Evolutionary conservation across 2,113 vertebrate species (phyloP).

Genomic region (Microtus oregoni): DNA sequence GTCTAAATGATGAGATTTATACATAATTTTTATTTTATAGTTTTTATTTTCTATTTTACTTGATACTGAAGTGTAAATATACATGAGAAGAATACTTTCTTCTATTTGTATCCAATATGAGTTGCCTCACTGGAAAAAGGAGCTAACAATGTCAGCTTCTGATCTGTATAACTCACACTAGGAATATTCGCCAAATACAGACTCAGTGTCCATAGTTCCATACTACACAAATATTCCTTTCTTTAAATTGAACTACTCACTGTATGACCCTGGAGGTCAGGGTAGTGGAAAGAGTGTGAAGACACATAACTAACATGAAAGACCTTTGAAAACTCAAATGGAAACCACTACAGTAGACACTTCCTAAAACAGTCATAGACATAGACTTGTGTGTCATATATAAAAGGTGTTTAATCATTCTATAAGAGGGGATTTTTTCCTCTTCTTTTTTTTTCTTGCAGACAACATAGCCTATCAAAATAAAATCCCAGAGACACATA

Average conservation of each 20-base stretch:
- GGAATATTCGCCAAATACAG: background rate
- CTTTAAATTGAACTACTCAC: background rate
- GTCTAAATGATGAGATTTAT: background rate
- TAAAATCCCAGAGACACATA: background rate
- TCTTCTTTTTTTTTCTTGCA: background rate
- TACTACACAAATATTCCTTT: background rate
- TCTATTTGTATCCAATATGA: background rate
- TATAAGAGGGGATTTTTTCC: background rate
- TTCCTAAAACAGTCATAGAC: background rate
- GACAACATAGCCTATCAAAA: background rate
- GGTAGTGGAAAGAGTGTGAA: background rate
- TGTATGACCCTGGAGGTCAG: background rate
- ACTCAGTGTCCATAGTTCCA: background rate
- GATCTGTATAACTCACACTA: background rate
- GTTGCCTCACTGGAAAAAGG: background rate
- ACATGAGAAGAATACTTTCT: background rate
- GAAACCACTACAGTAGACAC: background rate
- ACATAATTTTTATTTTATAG: background rate
- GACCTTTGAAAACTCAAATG: background rate
- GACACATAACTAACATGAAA: background rate
- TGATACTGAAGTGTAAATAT: background rate
- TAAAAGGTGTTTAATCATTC: background rate
- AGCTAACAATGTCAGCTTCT: background rate
- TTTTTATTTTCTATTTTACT: background rate
- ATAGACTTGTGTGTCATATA: background rate